These are phyloP conservation scores for Drosophila bifasciata DNA, from an alignment of 1,140 invertebrate genomes.

Conservation along the genomic window DNA sequence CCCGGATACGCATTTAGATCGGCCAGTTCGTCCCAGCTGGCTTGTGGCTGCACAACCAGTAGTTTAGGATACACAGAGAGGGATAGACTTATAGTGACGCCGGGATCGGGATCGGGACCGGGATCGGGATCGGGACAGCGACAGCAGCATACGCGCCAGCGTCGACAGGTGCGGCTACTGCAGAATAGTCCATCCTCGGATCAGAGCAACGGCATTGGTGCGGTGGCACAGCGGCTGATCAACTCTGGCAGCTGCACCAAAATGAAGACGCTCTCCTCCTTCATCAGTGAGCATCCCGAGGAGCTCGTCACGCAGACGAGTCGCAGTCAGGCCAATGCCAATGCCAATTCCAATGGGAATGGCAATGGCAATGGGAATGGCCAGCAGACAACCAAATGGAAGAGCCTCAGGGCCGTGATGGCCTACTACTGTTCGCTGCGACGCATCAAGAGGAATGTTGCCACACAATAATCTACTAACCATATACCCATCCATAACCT, in stretches of 20 bases:
- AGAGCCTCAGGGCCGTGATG: constrained; percentile 92
- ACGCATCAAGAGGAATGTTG: constrained; percentile 93
- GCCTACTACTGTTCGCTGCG: constrained; percentile 93
- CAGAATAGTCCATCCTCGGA: constrained; percentile 77
- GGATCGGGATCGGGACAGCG: too few species aligned
- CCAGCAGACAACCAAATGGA: constrained; percentile 90
- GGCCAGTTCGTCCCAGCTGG: constrained; percentile 66
- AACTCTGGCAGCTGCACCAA: constrained; percentile 42
- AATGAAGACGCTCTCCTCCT: constrained; percentile 70
- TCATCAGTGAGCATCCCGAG: constrained; percentile 73
- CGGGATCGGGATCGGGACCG: too few species aligned
- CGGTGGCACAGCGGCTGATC: constrained; percentile 68
- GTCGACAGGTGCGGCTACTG: constrained; percentile 67
- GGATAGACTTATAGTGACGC: constrained; percentile 76
- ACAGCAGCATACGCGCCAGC: constrained; percentile 38
- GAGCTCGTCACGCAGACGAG: constrained; percentile 46
- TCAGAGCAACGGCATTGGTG: constrained; percentile 45
- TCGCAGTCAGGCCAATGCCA: constrained; percentile 1
- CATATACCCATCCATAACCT: constrained; percentile 5
- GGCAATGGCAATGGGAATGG: constrained; percentile 29
- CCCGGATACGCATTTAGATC: constrained; percentile 51
- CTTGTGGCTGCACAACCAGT: constrained; percentile 54
- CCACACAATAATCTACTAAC: constrained; percentile 36
- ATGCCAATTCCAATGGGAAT: constrained; percentile 14
- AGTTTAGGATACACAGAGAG: constrained; percentile 79